phyloP scores from a whole-genome alignment of 2,797 vertebrate species.

The Danio choprae region DNA sequence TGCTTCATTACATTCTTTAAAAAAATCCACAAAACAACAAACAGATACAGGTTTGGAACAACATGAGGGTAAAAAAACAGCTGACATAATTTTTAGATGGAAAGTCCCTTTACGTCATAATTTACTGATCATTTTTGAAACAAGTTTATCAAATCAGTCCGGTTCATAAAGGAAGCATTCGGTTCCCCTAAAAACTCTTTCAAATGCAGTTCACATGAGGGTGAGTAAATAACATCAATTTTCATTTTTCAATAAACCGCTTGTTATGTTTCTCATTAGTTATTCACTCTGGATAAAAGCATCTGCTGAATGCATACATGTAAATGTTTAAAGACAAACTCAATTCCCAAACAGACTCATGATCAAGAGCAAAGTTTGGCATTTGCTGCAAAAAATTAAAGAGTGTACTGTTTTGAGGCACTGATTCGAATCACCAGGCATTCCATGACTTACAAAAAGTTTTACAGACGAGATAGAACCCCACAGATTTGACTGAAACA shows the following conservation, averaged over 20 bases:
- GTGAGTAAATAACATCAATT: not conserved
- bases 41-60: too few relatives aligned
- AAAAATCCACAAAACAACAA: not conserved
- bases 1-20: not conserved
- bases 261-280: not conserved
- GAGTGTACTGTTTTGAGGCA: constrained; percentile 16
- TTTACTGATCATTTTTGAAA: not conserved
- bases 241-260: not conserved
- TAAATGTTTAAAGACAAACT: constrained; percentile 20
- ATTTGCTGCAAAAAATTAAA: not conserved
- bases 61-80: too few relatives aligned
- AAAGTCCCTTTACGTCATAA: not conserved
- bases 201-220: not conserved
- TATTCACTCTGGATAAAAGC: not conserved
- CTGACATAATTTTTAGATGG: too few relatives aligned
- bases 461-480: constrained; percentile 52
- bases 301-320: not conserved
- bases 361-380: constrained; percentile 1
- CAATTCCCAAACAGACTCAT: not conserved
- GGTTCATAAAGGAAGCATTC: not conserved
- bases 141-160: not conserved
- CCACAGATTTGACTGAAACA: constrained; percentile 48
- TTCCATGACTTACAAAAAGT: constrained; percentile 59
- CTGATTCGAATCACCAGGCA: constrained; percentile 44
- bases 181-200: not conserved